These are phyloP conservation scores for Ambastaia sidthimunki DNA, from an alignment of 2,797 vertebrate genomes.

Conservation along the genomic window DNA sequence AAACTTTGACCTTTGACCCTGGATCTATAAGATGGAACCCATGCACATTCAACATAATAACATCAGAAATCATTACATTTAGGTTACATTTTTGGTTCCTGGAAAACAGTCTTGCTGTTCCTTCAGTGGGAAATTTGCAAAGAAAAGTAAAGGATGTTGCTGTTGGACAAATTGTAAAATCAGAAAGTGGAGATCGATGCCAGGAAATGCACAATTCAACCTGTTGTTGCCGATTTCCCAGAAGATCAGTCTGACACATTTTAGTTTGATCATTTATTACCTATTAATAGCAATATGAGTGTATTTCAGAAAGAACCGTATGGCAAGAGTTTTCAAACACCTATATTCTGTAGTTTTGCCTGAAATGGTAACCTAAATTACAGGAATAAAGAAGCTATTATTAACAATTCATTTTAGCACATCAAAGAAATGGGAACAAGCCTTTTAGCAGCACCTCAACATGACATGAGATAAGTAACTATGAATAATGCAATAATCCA, in stretches of 20 bases:
- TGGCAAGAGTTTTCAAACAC: background rate
- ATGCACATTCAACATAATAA: too few species aligned
- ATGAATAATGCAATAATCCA: slow-evolving; percentile 40
- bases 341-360: background rate
- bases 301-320: background rate
- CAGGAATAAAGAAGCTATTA: slow-evolving; percentile 10
- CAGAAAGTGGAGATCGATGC: too few species aligned
- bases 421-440: slow-evolving; percentile 15
- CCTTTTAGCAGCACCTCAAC: slow-evolving; percentile 20
- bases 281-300: background rate
- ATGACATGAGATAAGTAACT: background rate
- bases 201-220: background rate
- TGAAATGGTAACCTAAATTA: slow-evolving; percentile 5
- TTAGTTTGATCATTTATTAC: background rate
- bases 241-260: background rate
- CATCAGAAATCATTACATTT: too few species aligned
- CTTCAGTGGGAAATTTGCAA: too few species aligned
- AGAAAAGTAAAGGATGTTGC: too few species aligned
- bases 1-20: too few species aligned
- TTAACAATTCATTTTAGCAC: slow-evolving; percentile 13
- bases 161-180: too few species aligned
- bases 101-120: too few species aligned
- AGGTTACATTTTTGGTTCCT: too few species aligned
- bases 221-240: background rate
- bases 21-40: too few species aligned